Evolutionary conservation across 2,797 vertebrate genomes (phyloP), one percentile per base, ranked within the genome.

Genomic region (Cygnus olor): DNA sequence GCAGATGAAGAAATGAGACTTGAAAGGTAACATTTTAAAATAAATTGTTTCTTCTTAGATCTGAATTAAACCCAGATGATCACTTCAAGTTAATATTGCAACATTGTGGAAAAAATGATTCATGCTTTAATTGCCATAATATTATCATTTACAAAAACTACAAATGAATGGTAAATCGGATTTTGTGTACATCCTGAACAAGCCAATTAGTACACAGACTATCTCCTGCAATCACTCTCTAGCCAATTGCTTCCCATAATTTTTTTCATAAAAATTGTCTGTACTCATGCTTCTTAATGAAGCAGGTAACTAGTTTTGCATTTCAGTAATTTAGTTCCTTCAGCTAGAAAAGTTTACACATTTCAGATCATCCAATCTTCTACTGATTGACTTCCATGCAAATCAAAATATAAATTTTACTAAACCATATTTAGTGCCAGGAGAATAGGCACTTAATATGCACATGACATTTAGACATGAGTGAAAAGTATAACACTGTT

Each of bases 1-100:
- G 3, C 74, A 53, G 65, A 70, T 0, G 0, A 89, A 94, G 93
- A 97, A 95, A 95, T 82, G 30, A 94, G 69, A 93, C 56, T 79
- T 77, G 85, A 88, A 96, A 97, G 87, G 88, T 91, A 96, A 89
- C 87, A 38, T 64, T 85, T 95, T 77, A 6, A 95, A 97, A 96
- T 80, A 93, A 94, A 94, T 78, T 78, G 56, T 88, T 94, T 90
- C 95, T 94, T 91, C 80, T 85, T 84, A 97, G 68, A 94, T 95
- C 93, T 83, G 91, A 96, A 97, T 95, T 97, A 97, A 98, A 38
- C 88, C 88, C 94, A 96, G 95, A 93, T 88, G 95, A 97, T 96
- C 95, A 85, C 94, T 97, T 96, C 73, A 86, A 80, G 85, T 95
- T 96, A 96, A 94, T 88, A 93, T 10, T 85, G 83, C 90, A 95